phyloP scores from a whole-genome alignment of 2,888 invertebrate species.

The Erebia aethiops region DNA sequence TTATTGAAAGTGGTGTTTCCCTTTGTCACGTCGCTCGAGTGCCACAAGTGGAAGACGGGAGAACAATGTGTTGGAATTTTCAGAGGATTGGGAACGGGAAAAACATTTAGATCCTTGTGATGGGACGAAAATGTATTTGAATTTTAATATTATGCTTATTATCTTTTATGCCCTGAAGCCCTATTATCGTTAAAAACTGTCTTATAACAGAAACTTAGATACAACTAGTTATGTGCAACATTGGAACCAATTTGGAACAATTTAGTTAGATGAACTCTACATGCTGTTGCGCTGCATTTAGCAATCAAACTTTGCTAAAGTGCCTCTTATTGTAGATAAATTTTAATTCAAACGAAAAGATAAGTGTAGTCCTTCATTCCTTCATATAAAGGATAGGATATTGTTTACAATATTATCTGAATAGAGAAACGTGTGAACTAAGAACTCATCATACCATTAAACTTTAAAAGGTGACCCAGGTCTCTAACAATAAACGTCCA shows the following conservation, averaged over 20 bases:
- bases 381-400: background rate
- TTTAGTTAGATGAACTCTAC: no score
- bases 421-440: background rate
- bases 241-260: no score
- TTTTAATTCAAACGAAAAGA: no score
- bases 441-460: background rate
- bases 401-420: background rate
- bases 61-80: slow-evolving; percentile 56
- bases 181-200: background rate
- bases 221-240: no score
- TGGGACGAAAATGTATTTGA: background rate
- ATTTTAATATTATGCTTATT: background rate
- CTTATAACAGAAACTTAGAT: background rate
- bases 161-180: background rate
- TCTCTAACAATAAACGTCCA: slow-evolving; percentile 12
- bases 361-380: no score
- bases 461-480: background rate
- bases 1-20: slow-evolving; percentile 68
- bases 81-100: slow-evolving; percentile 25
- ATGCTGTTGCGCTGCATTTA: background rate
- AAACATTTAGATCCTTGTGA: background rate
- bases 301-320: background rate
- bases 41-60: slow-evolving; percentile 58
- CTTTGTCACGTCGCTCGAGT: slow-evolving; percentile 58
- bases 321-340: background rate